Base-by-base conservation (phyloP, 2,797 vertebrate species). In the Peromyscus attwateri region DNA sequence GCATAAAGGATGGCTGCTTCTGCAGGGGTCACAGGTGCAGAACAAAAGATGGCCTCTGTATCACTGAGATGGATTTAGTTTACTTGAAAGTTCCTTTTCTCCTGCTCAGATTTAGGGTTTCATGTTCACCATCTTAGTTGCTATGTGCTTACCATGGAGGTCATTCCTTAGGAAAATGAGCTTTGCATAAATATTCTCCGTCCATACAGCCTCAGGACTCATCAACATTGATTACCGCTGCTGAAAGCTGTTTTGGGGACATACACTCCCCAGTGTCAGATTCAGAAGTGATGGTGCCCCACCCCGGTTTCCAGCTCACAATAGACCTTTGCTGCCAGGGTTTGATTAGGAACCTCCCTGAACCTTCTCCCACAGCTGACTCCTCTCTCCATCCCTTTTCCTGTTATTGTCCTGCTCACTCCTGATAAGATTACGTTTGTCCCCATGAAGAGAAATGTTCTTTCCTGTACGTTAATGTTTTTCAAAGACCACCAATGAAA, bases 391-490 rank as follows among this genome's bases (percentile, higher is more conserved):
- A 97, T 92, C 91, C 98, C 97, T 98, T 98, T 99, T 98, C 98
- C 98, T 98, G 98, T 97, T 98, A 98, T 98, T 98, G 98, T 98
- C 96, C 97, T 96, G 97, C 92, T 71, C 40, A 16, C 76, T 95
- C 96, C 97, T 87, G 98, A 98, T 98, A 98, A 98, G 96, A 97
- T 98, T 98, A 89, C 95, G 89, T 71, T 95, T 92, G 55, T 96
- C 96, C 97, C 95, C 85, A 85, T 43, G 83, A 89, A 95, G 98
- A 98, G 91, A 6, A n/a, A 57, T 31, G 73, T 95, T 97, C 91
- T 96, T 97, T 96, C 96, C 96, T 95, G 3, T 66, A 76, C 89
- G 82, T 64, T 97, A 93, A 95, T 98, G 95, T 96, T 98, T 98
- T 98, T 97, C 98, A 97, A 87, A 98, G 97, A 52, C 95, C 11